Base-by-base conservation (phyloP, 2,888 invertebrate species). In the Aphodius sticticus region DNA sequence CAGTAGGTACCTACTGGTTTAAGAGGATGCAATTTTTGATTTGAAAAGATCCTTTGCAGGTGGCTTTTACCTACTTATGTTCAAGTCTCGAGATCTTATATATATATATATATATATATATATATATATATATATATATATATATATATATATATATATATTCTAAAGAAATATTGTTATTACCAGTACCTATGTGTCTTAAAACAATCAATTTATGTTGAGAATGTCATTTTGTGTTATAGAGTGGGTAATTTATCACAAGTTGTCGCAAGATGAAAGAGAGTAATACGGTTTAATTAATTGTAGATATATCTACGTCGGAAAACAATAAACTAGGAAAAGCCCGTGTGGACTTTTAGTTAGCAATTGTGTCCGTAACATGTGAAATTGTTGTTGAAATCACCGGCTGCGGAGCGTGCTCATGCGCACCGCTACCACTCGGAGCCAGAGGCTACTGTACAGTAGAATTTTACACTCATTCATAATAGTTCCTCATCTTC, bases 401-500 rank as follows among this genome's bases (percentile, higher is more conserved):
- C 53, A 53, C 53, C 53, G 53, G 69, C 12, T 53, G 69, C 16
- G 38, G 26, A 16, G 38, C 16, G 76, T 80, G 81, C 78, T 78
- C 79, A 79, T 78, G 79, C 78, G 79, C 81, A 78, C 71, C 16
- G 69, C 16, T 53, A 69, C 37, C 7, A 38, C 36, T 35, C 38
- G 70, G 69, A 72, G 69, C 79, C 79, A 78, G 79, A 79, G 81
- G 53, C 53, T 53, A 53, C 53, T 53, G 53, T 53, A 53, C 53
- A 82, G 82, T 80, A 79, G 80, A 81, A 53, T 80, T 82, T 82
- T 81, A 80, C 78, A 77, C 72, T 83, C 83, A 83, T 83, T 83
- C 83, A 83, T 83, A 83, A 82, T 80, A 81, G 75, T 53, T 9
- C 74, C 74, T 74, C 74, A 37, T 74, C 74, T 53, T 53, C 74